Evolutionary conservation across 2,888 invertebrate genomes (phyloP).

Genomic region (Dolomedes plantarius): DNA sequence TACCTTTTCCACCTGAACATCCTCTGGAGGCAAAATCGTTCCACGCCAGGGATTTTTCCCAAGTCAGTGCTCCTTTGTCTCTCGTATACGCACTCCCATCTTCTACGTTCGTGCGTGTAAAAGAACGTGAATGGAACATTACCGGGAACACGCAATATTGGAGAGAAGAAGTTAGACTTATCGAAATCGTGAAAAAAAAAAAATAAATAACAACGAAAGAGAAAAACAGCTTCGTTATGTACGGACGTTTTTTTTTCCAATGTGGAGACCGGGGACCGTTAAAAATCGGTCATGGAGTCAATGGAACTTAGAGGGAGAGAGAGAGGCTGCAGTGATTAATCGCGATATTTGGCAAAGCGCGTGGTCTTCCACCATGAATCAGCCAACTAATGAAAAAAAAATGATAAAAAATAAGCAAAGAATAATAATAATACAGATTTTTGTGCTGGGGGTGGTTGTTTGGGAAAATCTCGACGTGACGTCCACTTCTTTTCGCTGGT

Average conservation of each 20-base stretch:
- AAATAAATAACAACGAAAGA: neutral
- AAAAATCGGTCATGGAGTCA: conserved; percentile 25
- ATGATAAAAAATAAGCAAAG: no score
- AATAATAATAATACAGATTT: conserved; percentile 27
- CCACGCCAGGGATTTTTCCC: neutral
- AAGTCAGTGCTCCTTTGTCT: neutral
- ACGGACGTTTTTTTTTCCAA: no score
- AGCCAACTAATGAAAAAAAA: conserved; percentile 20
- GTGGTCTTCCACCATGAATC: conserved; percentile 33
- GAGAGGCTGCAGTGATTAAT: conserved; percentile 42
- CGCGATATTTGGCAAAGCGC: conserved; percentile 28
- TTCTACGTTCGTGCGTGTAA: neutral
- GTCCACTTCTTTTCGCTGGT: conserved; percentile 36
- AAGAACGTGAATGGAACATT: neutral
- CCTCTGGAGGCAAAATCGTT: no score
- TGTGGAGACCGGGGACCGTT: neutral
- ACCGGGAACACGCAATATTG: neutral
- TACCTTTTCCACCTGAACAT: no score
- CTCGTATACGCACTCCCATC: neutral
- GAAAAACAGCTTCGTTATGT: neutral
- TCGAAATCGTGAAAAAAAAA: neutral
- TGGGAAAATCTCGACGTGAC: conserved; percentile 33
- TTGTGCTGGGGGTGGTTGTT: neutral
- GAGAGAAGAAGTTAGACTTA: no score
- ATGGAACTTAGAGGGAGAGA: conserved; percentile 6